Conservation (phyloP, 1,140 invertebrate species). For the Lasaia peninsularis region DNA sequence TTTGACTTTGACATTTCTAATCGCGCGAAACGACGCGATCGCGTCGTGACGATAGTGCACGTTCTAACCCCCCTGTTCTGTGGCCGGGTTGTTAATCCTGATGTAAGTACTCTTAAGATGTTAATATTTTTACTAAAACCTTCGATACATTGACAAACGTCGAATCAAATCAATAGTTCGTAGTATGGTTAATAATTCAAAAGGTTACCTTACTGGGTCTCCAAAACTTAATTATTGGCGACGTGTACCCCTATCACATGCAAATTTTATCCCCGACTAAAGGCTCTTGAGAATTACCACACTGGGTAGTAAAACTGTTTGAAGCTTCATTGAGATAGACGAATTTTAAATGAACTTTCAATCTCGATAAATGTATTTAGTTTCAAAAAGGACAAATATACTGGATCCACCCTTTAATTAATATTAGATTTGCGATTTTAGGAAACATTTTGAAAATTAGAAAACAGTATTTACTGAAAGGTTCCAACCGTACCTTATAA, state of each 20-base stretch:
- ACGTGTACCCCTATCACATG: conserved; percentile 1
- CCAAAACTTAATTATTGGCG: neutral
- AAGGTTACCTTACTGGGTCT: neutral
- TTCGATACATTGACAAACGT: neutral
- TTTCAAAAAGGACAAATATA: no score
- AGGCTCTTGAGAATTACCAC: neutral
- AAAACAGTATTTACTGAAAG: no score
- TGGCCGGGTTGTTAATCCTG: no score
- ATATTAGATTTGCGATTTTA: no score
- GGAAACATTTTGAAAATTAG: no score
- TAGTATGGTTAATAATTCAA: neutral
- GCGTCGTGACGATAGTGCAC: no score
- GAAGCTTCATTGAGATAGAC: neutral
- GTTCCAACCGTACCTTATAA: no score
- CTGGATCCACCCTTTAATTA: no score
- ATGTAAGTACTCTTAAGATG: no score
- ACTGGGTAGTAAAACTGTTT: neutral
- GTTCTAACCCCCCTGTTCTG: no score
- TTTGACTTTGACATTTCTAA: no score
- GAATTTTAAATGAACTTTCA: neutral
- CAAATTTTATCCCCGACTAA: neutral
- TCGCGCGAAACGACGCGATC: no score
- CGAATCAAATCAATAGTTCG: neutral
- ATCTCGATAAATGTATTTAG: neutral
- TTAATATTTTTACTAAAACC: neutral